Base-by-base conservation (phyloP, 2,888 invertebrate species). In the Meliscaeva auricollis region DNA sequence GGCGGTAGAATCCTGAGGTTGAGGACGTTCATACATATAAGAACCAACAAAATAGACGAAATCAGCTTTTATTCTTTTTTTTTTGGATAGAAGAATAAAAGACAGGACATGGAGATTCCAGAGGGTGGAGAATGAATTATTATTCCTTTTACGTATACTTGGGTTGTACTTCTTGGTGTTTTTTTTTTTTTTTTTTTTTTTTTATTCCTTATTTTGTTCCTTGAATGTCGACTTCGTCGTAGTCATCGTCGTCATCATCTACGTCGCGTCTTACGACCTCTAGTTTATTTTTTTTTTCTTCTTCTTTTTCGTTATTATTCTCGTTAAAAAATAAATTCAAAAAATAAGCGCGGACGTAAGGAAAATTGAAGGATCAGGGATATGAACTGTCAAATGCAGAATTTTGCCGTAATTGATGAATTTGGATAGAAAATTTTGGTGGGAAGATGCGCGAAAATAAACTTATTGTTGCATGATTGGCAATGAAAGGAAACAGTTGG, bases 321-420 rank as follows among this genome's bases (percentile, higher is more conserved):
- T 66, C 38, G 64, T 52, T 81, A 80, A 54, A 48, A 38, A 78
- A 52, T 17, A 68, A 52, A 68, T 46, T 68, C 50, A 50, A 52
- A 60, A 76, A 56, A 69, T 66, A 77, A 66, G 54, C 77, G 50
- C 62, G 64, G 56, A 75, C 68, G 68, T 56, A 62, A 62, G 73
- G 56, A 81, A 85, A 76, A 77, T 74, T 85, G 81, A 81, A 81
- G 85, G 81, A 85, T 85, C 81, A 81, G 77, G 85, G 85, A 85
- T 85, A 81, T 77, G 77, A 85, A 76, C 85, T 85, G 85, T 85
- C 85, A 85, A 85, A 85, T 85, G 85, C 85, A 85, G 85, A 85
- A 77, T 50, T 81, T 81, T 69, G 48, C 15, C 62, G 58, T 85
- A 81, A 85, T 85, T 85, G 85, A 85, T 85, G 85, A 76, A 85